Evolutionary conservation across 2,888 invertebrate species (phyloP).

Genomic region (Cynaeus angustus): DNA sequence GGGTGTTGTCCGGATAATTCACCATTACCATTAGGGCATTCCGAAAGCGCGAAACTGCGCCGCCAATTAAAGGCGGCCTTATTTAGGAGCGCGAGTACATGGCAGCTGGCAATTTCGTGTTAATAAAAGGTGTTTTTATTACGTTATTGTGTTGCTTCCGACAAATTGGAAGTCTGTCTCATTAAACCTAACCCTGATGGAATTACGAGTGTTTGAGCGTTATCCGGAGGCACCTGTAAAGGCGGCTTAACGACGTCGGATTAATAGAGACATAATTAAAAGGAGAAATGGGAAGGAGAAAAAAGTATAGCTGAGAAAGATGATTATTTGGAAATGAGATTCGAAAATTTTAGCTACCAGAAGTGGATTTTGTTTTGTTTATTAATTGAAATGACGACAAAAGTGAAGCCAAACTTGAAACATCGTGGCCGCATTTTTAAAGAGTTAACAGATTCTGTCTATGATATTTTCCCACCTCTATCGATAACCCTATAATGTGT

Average conservation of each 20-base stretch:
- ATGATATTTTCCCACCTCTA: too few relatives aligned
- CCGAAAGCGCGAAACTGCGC: constrained; percentile 52
- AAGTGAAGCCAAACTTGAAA: too few relatives aligned
- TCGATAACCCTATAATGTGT: background rate
- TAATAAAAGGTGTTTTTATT: constrained; percentile 46
- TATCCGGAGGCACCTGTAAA: constrained; percentile 17
- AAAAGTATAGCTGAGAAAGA: too few relatives aligned
- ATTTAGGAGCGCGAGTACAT: constrained; percentile 44
- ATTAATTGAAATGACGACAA: too few relatives aligned
- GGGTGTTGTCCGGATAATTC: constrained; percentile 25
- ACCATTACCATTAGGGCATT: constrained; percentile 42
- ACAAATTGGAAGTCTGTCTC: constrained; percentile 42
- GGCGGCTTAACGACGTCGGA: constrained; percentile 1
- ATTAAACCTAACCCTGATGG: constrained; percentile 20
- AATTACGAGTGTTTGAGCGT: constrained; percentile 11
- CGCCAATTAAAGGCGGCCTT: constrained; percentile 53
- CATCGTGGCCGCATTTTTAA: too few relatives aligned
- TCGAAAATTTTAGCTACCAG: too few relatives aligned
- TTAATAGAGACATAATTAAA: constrained; percentile 2
- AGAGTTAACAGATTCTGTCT: too few relatives aligned
- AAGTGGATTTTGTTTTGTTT: too few relatives aligned
- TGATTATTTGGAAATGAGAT: too few relatives aligned
- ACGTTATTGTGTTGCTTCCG: constrained; percentile 39
- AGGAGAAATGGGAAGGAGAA: background rate
- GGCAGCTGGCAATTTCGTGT: constrained; percentile 39